A percentile compares a stretch with the other conserved stretches of the same genome.
phyloP scores from a whole-genome alignment of 2,888 invertebrate species.

The Plagodis pulveraria region DNA sequence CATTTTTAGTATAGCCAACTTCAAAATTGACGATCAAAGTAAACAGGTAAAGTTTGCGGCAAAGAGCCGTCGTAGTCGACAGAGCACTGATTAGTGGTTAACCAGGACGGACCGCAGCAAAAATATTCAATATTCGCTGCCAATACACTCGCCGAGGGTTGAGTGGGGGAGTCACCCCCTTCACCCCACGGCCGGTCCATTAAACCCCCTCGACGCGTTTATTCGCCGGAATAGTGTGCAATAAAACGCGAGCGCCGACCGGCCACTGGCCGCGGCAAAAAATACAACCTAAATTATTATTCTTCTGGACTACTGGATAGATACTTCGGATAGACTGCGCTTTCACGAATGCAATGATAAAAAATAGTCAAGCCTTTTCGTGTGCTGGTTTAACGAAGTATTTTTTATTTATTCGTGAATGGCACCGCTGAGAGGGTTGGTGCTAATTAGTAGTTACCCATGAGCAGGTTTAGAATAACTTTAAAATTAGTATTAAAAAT shows the following conservation, averaged over 20 bases:
- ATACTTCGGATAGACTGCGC: constrained; percentile 39
- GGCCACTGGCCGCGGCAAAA: constrained; percentile 73
- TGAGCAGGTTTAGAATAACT: too few species aligned
- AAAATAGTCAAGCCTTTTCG: constrained; percentile 35
- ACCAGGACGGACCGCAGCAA: constrained; percentile 60
- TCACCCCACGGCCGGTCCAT: constrained; percentile 62
- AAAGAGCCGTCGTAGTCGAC: constrained; percentile 51
- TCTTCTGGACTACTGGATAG: constrained; percentile 60
- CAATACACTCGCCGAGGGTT: constrained; percentile 59
- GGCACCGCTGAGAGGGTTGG: constrained; percentile 10
- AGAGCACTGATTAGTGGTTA: constrained; percentile 69
- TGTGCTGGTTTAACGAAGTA: constrained; percentile 31
- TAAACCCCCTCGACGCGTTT: constrained; percentile 71
- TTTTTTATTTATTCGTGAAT: constrained; percentile 48
- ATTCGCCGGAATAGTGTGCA: constrained; percentile 81
- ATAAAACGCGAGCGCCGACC: constrained; percentile 76
- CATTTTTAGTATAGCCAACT: neutral
- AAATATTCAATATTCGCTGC: constrained; percentile 78
- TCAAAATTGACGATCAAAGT: constrained; percentile 15
- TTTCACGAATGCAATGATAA: constrained; percentile 38
- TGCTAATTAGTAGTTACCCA: too few species aligned
- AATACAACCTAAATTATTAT: constrained; percentile 76
- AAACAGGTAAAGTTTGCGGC: constrained; percentile 41
- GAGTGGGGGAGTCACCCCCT: constrained; percentile 38
- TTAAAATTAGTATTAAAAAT: too few species aligned